phyloP scores from a whole-genome alignment of 2,113 vertebrate genomes.

The Gambusia affinis region DNA sequence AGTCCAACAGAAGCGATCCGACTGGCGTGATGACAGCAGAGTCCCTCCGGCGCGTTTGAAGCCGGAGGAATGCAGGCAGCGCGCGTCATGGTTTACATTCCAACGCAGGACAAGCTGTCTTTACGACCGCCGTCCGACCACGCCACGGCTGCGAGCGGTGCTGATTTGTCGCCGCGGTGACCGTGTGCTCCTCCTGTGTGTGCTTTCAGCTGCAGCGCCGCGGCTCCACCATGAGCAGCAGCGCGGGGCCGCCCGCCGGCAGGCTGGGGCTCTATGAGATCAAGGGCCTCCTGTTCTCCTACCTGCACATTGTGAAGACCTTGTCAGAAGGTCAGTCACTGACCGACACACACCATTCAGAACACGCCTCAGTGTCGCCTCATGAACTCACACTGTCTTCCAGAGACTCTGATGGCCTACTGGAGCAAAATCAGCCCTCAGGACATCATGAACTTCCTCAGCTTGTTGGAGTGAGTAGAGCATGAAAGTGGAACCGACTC shows the following conservation, averaged over 20 bases:
- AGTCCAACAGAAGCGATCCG: no score
- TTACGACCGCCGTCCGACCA: neutral
- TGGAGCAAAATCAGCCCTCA: constrained; percentile 94
- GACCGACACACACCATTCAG: neutral
- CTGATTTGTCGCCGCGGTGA: neutral
- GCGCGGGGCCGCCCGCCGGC: constrained; percentile 78
- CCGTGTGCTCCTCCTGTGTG: neutral
- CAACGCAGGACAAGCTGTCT: neutral
- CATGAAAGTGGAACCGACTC: neutral
- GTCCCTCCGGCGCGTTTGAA: neutral
- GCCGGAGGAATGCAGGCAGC: neutral
- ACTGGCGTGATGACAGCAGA: neutral
- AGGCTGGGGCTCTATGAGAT: constrained; percentile 91
- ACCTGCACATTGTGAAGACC: constrained; percentile 90
- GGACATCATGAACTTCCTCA: constrained; percentile 91
- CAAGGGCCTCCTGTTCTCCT: constrained; percentile 89
- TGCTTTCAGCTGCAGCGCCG: constrained; percentile 66
- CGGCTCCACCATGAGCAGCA: constrained; percentile 81
- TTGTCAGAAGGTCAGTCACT: constrained; percentile 90
- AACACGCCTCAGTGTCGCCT: neutral
- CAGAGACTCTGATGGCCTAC: constrained; percentile 90
- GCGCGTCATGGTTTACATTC: neutral
- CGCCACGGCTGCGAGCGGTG: neutral
- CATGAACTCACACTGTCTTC: neutral
- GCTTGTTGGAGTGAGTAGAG: constrained; percentile 92